Percentiles rank a stretch among this genome's conserved stretches.
Evolutionary conservation across 2,888 invertebrate genomes (phyloP).

Genomic region (Apamea crenata): DNA sequence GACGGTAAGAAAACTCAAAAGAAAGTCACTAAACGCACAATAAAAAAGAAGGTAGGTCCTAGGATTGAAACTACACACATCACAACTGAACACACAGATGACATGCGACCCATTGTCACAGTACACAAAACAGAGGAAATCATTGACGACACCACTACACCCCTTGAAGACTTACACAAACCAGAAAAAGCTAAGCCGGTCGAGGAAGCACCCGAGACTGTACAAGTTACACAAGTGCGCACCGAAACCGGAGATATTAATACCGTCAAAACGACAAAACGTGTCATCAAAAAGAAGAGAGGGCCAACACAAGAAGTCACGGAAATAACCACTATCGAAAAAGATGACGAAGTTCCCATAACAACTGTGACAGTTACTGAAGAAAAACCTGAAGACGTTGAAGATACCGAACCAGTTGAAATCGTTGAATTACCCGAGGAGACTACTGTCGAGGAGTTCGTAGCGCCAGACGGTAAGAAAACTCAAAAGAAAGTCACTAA

Average conservation of each 20-base stretch:
- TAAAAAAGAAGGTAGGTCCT: neutral
- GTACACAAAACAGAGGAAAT: slow-evolving; percentile 19
- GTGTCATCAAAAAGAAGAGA: slow-evolving; percentile 66
- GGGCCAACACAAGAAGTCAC: neutral
- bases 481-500: slow-evolving; percentile 67
- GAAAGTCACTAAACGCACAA: neutral
- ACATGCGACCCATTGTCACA: neutral
- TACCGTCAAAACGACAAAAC: slow-evolving; percentile 66
- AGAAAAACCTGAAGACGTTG: slow-evolving; percentile 9
- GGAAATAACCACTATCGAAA: neutral
- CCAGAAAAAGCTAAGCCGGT: neutral
- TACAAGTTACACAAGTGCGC: slow-evolving; percentile 10
- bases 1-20: neutral
- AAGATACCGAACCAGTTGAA: slow-evolving; percentile 7
- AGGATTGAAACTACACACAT: neutral
- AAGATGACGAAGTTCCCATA: neutral
- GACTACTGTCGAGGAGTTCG: slow-evolving; percentile 19
- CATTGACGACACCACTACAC: neutral
- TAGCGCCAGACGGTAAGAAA: slow-evolving; percentile 33
- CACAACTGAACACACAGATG: neutral
- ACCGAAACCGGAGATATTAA: slow-evolving; percentile 68
- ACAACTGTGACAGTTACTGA: neutral
- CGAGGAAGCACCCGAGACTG: neutral
- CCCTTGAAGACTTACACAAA: neutral
- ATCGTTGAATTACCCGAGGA: slow-evolving; percentile 38